These are phyloP conservation scores for Linurgus olivaceus DNA, from an alignment of 2,797 vertebrate genomes.

Conservation along the genomic window DNA sequence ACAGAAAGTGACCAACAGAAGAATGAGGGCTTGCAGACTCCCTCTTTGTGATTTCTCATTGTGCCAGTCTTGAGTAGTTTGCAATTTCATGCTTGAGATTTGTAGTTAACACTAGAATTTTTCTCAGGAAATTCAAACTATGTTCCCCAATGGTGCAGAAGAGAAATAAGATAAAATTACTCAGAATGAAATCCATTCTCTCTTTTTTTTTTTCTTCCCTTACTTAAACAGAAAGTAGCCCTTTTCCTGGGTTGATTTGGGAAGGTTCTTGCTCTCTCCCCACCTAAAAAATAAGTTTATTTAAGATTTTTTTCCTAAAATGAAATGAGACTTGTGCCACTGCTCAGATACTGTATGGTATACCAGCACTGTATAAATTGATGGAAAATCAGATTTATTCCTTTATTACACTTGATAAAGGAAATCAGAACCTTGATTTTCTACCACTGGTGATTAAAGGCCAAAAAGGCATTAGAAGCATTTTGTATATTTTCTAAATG, in stretches of 20 bases:
- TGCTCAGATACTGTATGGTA: neutral
- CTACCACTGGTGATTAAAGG: neutral
- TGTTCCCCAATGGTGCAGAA: neutral
- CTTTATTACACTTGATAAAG: neutral
- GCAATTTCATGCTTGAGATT: neutral
- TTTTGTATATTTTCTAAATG: neutral
- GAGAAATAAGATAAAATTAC: neutral
- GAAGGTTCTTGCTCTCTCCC: neutral
- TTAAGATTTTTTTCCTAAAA: neutral
- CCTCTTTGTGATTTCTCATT: neutral
- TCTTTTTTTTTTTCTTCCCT: neutral
- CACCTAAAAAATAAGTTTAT: neutral
- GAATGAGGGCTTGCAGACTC: neutral
- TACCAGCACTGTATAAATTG: neutral
- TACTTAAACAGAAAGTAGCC: neutral
- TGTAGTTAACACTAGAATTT: neutral
- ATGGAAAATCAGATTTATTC: neutral
- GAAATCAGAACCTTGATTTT: neutral
- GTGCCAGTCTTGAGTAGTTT: neutral
- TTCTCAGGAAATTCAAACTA: neutral
- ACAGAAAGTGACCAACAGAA: neutral
- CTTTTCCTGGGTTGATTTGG: neutral
- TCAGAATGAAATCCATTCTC: neutral
- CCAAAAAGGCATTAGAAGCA: neutral
- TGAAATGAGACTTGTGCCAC: neutral